phyloP scores from a whole-genome alignment of 2,888 invertebrate genomes.

The Dorcus parallelipipedus region DNA sequence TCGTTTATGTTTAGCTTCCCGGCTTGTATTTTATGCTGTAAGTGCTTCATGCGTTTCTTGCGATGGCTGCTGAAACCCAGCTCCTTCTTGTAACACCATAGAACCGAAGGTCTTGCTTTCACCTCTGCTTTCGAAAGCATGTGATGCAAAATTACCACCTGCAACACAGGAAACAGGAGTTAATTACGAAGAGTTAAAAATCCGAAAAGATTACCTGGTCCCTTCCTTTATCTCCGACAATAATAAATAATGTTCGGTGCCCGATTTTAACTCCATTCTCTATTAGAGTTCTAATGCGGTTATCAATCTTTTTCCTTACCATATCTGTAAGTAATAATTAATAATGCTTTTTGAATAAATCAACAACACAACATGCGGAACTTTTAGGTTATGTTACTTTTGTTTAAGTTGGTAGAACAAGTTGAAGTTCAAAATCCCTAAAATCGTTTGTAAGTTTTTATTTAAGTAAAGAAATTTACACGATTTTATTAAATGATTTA shows the following conservation, averaged over 20 bases:
- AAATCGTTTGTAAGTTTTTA: too few relatives aligned
- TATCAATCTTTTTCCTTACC: constrained; percentile 95
- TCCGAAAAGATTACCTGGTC: constrained; percentile 71
- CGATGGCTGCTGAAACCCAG: constrained; percentile 69
- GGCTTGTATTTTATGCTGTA: constrained; percentile 79
- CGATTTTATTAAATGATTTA: too few relatives aligned
- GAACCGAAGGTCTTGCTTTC: constrained; percentile 86
- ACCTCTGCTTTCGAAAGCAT: constrained; percentile 94
- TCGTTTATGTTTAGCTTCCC: constrained; percentile 88
- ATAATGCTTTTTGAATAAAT: not conserved
- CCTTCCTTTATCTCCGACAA: constrained; percentile 93
- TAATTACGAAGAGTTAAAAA: not conserved
- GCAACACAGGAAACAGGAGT: constrained; percentile 23
- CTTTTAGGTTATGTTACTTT: not conserved
- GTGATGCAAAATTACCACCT: constrained; percentile 96
- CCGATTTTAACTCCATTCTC: constrained; percentile 92
- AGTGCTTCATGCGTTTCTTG: constrained; percentile 84
- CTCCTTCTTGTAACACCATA: constrained; percentile 97
- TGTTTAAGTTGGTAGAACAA: too few relatives aligned
- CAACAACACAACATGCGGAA: not conserved
- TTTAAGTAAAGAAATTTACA: too few relatives aligned
- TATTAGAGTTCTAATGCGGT: constrained; percentile 89
- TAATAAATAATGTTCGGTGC: constrained; percentile 90
- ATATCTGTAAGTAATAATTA: constrained; percentile 53
- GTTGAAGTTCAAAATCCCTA: too few relatives aligned